Conservation (phyloP, 2,888 invertebrate genomes). For the Andrena dorsata region DNA sequence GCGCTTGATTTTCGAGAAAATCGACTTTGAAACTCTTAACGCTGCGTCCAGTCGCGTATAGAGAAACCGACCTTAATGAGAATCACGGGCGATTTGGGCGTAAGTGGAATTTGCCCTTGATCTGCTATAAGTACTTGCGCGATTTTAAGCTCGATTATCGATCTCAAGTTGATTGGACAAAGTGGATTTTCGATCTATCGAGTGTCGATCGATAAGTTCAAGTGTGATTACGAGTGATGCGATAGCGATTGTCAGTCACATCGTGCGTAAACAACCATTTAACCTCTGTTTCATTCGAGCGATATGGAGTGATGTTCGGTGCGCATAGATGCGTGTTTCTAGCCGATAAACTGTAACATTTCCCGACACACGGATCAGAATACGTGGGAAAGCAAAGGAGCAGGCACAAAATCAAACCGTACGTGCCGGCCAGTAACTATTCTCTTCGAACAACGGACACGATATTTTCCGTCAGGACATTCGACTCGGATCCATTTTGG, state of each 20-base stretch:
- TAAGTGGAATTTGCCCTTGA: too few relatives aligned
- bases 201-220: slow-evolving; percentile 13
- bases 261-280: neutral
- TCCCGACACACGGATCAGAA: too few relatives aligned
- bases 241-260: neutral
- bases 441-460: too few relatives aligned
- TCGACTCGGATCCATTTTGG: too few relatives aligned
- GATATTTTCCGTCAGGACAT: neutral
- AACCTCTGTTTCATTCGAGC: neutral
- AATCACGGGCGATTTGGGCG: too few relatives aligned
- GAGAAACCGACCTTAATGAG: too few relatives aligned
- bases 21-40: too few relatives aligned
- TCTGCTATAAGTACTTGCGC: neutral
- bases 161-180: slow-evolving; percentile 1
- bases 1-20: too few relatives aligned
- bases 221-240: neutral
- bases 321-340: neutral
- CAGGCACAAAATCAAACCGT: too few relatives aligned
- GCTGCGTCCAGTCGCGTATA: too few relatives aligned
- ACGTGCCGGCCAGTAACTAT: too few relatives aligned
- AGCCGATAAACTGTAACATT: neutral
- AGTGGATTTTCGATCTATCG: slow-evolving; percentile 35
- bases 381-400: too few relatives aligned
- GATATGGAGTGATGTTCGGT: neutral
- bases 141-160: slow-evolving; percentile 43